Evolutionary conservation across 2,888 invertebrate species (phyloP).

Genomic region (Ochropleura plecta): DNA sequence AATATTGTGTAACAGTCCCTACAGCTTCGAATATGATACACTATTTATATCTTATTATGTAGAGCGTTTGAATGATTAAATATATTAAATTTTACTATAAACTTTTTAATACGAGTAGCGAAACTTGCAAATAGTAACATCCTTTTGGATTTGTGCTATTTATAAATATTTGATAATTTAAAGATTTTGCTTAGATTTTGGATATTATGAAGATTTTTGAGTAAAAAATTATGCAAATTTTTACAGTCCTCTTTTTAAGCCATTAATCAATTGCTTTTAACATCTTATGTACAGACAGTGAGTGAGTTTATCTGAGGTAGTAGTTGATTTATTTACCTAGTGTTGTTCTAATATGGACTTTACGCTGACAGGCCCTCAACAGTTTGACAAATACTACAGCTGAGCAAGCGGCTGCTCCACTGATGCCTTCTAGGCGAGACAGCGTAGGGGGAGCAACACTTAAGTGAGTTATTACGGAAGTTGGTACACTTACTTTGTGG

Average conservation of each 20-base stretch:
- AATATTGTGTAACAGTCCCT: conserved; percentile 26
- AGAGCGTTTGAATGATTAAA: conserved; percentile 41
- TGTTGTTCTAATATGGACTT: conserved; percentile 9
- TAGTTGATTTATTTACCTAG: background rate
- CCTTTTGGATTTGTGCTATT: conserved; percentile 39
- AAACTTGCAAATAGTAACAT: conserved; percentile 26
- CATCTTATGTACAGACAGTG: conserved; percentile 22
- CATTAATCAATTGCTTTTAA: conserved; percentile 25
- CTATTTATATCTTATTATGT: conserved; percentile 28
- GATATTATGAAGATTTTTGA: conserved; percentile 12
- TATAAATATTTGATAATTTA: conserved; percentile 27
- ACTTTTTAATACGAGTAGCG: conserved; percentile 39
- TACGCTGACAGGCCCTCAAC: conserved; percentile 92
- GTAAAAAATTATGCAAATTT: conserved; percentile 34
- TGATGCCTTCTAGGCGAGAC: conserved; percentile 93
- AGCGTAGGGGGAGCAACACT: conserved; percentile 91
- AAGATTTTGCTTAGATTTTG: conserved; percentile 45
- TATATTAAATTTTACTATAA: conserved; percentile 19
- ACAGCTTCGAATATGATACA: conserved; percentile 47
- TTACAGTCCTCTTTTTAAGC: conserved; percentile 20
- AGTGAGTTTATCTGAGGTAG: background rate
- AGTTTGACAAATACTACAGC: conserved; percentile 93
- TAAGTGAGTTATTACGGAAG: conserved; percentile 81
- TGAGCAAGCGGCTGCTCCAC: conserved; percentile 88
- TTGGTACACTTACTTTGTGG: background rate